phyloP scores from a whole-genome alignment of 1,140 invertebrate genomes.

The Eriocheir sinensis region DNA sequence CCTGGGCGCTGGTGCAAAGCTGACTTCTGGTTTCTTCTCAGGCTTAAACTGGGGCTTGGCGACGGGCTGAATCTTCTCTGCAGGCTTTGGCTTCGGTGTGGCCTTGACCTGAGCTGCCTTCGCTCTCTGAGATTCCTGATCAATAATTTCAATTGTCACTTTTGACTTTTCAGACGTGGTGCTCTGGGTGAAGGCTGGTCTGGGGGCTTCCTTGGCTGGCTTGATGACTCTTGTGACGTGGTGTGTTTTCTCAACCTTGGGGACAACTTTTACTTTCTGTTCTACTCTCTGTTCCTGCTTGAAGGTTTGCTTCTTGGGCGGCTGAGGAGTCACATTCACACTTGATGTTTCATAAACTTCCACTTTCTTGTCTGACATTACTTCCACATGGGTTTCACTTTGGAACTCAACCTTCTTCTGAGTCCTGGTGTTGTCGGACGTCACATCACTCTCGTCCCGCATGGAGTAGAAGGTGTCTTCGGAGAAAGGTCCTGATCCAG shows the following conservation, averaged over 20 bases:
- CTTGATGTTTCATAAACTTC: slow-evolving; percentile 71
- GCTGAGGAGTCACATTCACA: slow-evolving; percentile 66
- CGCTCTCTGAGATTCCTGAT: background rate
- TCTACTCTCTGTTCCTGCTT: slow-evolving; percentile 58
- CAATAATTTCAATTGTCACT: background rate
- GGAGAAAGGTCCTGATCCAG: slow-evolving; percentile 72
- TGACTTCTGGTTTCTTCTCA: slow-evolving; percentile 20
- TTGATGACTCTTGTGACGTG: slow-evolving; percentile 43
- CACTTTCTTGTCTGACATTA: slow-evolving; percentile 79
- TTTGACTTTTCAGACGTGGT: background rate
- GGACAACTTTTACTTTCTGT: slow-evolving; percentile 19
- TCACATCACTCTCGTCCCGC: slow-evolving; percentile 77
- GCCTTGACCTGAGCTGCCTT: slow-evolving; percentile 10
- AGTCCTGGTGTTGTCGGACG: slow-evolving; percentile 67
- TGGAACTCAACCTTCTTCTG: slow-evolving; percentile 76
- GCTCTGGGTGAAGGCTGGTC: background rate
- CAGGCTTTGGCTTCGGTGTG: slow-evolving; percentile 5
- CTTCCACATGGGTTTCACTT: slow-evolving; percentile 76
- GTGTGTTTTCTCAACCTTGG: slow-evolving; percentile 31
- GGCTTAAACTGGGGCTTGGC: slow-evolving; percentile 36
- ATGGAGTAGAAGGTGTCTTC: slow-evolving; percentile 78
- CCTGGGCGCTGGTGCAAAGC: background rate
- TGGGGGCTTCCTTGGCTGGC: slow-evolving; percentile 25
- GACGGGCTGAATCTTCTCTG: background rate
- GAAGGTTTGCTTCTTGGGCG: slow-evolving; percentile 58